A percentile compares a stretch with the other conserved stretches of the same genome.
Evolutionary conservation across 1,140 invertebrate genomes (phyloP).

Genomic region (Trichonephila inaurata): DNA sequence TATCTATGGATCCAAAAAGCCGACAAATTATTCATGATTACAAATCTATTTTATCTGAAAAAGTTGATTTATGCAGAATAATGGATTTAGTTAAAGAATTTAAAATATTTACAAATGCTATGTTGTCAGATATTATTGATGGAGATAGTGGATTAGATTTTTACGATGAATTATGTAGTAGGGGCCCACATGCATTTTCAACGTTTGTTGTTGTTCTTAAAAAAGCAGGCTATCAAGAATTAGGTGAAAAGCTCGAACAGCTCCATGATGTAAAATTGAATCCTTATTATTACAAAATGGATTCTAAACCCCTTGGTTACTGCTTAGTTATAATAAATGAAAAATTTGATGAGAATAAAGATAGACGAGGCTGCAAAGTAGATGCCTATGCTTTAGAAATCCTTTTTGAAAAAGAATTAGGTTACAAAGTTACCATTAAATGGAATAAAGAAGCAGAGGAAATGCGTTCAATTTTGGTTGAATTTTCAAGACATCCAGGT

Average conservation of each 20-base stretch:
- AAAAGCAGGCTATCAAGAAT: neutral
- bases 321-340: constrained; percentile 6
- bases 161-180: neutral
- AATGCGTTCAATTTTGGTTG: neutral
- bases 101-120: neutral
- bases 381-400: neutral
- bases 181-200: neutral
- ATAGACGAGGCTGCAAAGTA: neutral
- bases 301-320: neutral
- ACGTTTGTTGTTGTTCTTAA: neutral
- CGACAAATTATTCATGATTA: neutral
- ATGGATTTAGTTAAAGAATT: neutral
- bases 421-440: neutral
- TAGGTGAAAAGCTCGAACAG: neutral
- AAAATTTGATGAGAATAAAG: neutral
- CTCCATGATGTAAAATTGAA: neutral
- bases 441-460: neutral
- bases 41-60: neutral
- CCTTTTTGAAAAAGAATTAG: neutral
- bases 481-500: neutral
- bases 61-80: neutral
- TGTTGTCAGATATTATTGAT: neutral
- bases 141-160: neutral
- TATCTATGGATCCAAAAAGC: neutral
- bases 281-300: neutral